Evolutionary conservation across 2,797 vertebrate species (phyloP).

Genomic region (Peromyscus melanophrys): DNA sequence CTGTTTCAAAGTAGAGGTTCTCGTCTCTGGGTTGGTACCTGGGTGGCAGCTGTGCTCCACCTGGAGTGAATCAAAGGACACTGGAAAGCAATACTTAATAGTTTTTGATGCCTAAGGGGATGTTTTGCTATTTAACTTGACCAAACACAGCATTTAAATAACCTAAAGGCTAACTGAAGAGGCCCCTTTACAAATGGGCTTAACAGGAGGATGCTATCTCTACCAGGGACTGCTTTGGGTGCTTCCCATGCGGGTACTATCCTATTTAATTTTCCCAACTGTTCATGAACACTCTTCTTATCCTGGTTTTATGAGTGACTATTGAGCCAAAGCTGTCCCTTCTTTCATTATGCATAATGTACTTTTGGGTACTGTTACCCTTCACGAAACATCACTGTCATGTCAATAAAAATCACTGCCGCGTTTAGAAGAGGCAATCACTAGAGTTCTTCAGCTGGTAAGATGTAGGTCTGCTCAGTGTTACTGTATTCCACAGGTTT

Average conservation of each 20-base stretch:
- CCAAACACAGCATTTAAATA: constrained; percentile 4
- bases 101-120: neutral
- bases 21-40: neutral
- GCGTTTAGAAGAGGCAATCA: neutral
- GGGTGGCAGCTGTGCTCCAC: neutral
- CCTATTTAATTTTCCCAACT: neutral
- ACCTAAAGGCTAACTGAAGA: constrained; percentile 46
- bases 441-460: constrained; percentile 27
- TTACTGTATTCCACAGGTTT: neutral
- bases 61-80: neutral
- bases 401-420: neutral
- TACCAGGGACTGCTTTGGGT: no score
- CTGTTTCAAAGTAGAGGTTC: neutral
- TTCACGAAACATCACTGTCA: neutral
- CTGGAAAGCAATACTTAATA: neutral
- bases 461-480: neutral
- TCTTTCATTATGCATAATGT: constrained; percentile 22
- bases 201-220: neutral
- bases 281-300: neutral
- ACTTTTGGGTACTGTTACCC: neutral
- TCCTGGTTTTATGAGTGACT: constrained; percentile 2
- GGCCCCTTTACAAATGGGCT: neutral
- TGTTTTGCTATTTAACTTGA: constrained; percentile 37
- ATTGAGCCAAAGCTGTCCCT: neutral
- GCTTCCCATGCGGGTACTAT: neutral